phyloP scores from a whole-genome alignment of 2,888 invertebrate genomes.

The Amiota mariae region DNA sequence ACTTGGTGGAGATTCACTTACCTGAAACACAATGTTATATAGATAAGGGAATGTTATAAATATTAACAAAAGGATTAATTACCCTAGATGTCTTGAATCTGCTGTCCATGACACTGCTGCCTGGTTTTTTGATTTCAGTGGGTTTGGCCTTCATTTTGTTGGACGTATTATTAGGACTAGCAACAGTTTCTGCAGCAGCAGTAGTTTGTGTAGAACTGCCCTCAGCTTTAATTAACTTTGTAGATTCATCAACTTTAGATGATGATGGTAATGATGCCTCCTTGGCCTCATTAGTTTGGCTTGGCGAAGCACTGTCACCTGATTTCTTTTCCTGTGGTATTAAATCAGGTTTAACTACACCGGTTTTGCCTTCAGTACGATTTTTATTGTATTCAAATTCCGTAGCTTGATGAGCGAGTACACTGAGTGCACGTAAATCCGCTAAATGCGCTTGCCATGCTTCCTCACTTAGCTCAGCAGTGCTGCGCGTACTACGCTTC shows the following conservation, averaged over 20 bases:
- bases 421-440: constrained; percentile 67
- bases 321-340: constrained; percentile 61
- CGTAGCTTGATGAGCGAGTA: constrained; percentile 72
- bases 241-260: not conserved
- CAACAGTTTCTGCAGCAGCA: not conserved
- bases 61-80: not conserved
- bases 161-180: not conserved
- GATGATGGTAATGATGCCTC: constrained; percentile 31
- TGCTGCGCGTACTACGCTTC: constrained; percentile 70
- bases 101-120: constrained; percentile 22
- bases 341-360: constrained; percentile 66
- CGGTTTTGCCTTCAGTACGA: constrained; percentile 68
- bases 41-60: not conserved
- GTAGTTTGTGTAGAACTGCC: not conserved
- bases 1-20: constrained; percentile 24
- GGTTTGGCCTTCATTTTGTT: constrained; percentile 50
- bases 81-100: constrained; percentile 43
- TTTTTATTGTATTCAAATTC: constrained; percentile 71
- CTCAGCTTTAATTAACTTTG: constrained; percentile 16
- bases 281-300: constrained; percentile 28
- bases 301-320: constrained; percentile 36
- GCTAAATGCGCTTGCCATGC: constrained; percentile 72
- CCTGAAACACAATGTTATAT: not conserved
- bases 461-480: constrained; percentile 59
- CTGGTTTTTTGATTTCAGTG: constrained; percentile 53